A percentile compares a stretch with the other conserved stretches of the same genome.
Conservation (phyloP, 1,140 invertebrate species). For the Acromyrmex charruanus region DNA sequence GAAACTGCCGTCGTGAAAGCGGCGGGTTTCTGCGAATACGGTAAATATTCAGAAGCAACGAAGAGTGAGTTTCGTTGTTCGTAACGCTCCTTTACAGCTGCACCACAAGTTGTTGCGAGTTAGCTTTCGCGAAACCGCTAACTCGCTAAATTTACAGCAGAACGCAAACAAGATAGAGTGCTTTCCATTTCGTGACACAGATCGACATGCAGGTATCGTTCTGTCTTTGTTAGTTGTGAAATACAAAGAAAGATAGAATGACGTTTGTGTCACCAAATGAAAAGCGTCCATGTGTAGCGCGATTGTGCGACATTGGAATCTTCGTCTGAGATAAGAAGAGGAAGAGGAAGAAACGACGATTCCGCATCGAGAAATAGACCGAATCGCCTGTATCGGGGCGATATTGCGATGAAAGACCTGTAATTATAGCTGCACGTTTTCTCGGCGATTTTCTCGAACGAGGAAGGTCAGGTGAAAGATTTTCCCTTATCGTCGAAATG, state of each 20-base stretch:
- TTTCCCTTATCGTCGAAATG: conserved; percentile 7
- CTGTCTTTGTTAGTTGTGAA: too few relatives aligned
- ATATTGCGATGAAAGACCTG: conserved; percentile 27
- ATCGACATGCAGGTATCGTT: too few relatives aligned
- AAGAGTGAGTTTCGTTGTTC: conserved; percentile 30
- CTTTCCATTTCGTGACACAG: too few relatives aligned
- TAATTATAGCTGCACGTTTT: conserved; percentile 11
- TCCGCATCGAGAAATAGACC: background rate
- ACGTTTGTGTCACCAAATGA: too few relatives aligned
- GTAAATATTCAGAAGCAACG: background rate
- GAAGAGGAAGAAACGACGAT: conserved; percentile 7
- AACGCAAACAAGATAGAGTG: background rate
- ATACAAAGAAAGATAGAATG: too few relatives aligned
- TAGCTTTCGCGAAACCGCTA: background rate
- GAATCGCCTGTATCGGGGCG: background rate
- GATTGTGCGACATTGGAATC: conserved; percentile 16
- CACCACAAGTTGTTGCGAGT: background rate
- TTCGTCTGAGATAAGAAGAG: background rate
- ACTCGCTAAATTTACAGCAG: background rate
- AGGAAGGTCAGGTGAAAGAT: background rate
- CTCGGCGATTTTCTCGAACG: background rate
- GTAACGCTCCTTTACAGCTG: background rate
- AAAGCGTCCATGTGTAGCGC: background rate
- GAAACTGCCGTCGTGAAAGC: conserved; percentile 32
- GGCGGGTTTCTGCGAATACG: background rate